Evolutionary conservation across 1,140 invertebrate species (phyloP), one percentile per base, ranked within the genome.

Genomic region (Lanistes nyassanus): DNA sequence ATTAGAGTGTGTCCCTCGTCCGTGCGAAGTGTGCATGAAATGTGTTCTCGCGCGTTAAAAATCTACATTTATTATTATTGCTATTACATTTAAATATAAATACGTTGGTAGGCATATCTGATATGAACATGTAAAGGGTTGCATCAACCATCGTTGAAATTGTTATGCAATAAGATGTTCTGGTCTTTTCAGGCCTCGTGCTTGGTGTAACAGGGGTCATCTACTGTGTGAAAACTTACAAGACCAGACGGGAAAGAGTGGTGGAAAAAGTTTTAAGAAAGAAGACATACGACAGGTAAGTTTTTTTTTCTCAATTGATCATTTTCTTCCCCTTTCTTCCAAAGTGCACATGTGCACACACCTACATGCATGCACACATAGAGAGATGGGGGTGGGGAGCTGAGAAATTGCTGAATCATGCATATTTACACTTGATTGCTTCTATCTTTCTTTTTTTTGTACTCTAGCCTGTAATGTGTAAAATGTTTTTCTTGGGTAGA

Each of bases 281-380:
- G 68, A 71, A 62, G 62, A 75, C 80, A 16, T 83, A 83, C 74
- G 82, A 81, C 74, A 81, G 80, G 82, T 83, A 58, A 76, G 79
- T 74, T 21, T 56, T n/a, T 39, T 23, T 53, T 53, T 53, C 23
- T 53, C 51, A 13, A 13, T 53, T 13, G 13, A 53, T 23, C 23
- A 23, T 53, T 53, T 11, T 53, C 13, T 53, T 11, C 56, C n/a
- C n/a, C 37, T 19, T 65, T 65, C 29, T 6, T 29, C 23, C n/a
- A 26, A 60, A 16, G 6, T 26, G 29, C 7, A 34, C 6, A 65
- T 65, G 62, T 5, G n/a, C 62, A 60, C 58, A 23, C 23, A 9
- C 58, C n/a, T 31, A 9, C 31, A 60, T 62, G 39, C 65, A 66
- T 21, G 21, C 58, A 62, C 58, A 62, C 23, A 62, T 31, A 62